These are phyloP conservation scores for Orchestia grillus DNA, from an alignment of 1,140 invertebrate species.

Conservation along the genomic window DNA sequence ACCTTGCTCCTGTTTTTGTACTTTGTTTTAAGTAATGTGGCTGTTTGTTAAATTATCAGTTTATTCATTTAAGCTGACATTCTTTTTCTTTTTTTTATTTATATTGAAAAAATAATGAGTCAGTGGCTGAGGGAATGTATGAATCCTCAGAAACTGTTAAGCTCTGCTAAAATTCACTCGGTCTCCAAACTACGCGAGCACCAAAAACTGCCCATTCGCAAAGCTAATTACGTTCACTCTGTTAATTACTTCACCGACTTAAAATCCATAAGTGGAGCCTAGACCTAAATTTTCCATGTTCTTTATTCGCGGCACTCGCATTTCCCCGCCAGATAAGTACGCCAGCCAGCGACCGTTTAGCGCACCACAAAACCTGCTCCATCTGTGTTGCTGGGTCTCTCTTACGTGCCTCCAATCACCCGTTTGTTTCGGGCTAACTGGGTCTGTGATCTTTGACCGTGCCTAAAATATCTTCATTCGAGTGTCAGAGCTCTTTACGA, in stretches of 20 bases:
- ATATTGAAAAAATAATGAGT: too few relatives aligned
- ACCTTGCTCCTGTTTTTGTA: too few relatives aligned
- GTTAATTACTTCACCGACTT: background rate
- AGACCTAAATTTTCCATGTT: background rate
- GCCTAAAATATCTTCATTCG: slow-evolving; percentile 1
- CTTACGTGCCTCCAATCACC: background rate
- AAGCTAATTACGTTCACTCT: background rate
- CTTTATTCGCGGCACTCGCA: background rate
- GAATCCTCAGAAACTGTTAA: too few relatives aligned
- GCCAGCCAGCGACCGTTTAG: background rate
- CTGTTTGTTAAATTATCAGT: too few relatives aligned
- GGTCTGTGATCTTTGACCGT: slow-evolving; percentile 28
- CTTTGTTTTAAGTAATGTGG: too few relatives aligned
- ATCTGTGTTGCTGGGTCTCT: slow-evolving; percentile 4
- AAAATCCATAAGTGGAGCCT: too few relatives aligned
- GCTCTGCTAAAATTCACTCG: background rate
- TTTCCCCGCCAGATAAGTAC: background rate
- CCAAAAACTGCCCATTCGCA: background rate
- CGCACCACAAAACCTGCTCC: background rate
- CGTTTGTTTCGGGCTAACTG: background rate
- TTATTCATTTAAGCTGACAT: background rate
- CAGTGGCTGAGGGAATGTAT: too few relatives aligned
- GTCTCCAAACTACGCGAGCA: too few relatives aligned
- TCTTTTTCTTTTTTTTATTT: background rate
- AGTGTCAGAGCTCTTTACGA: background rate